phyloP scores from a whole-genome alignment of 1,140 invertebrate genomes.

The Trachelipus rathkii region DNA sequence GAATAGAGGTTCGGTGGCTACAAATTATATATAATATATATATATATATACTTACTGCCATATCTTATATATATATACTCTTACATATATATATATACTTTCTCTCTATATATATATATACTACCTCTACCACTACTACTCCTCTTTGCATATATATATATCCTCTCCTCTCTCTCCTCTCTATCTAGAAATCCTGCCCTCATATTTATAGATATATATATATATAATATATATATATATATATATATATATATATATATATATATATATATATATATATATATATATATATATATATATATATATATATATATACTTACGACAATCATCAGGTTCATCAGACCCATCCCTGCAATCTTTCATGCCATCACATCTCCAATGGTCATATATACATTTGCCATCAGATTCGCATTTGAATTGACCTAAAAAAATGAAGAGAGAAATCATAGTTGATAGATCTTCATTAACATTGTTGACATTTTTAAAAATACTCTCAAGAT shows the following conservation, averaged over 20 bases:
- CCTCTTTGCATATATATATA: too few species aligned
- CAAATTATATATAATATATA: too few species aligned
- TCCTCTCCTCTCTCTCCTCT: neutral
- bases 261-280: conserved; percentile 17
- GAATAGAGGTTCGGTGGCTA: too few species aligned
- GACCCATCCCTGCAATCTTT: conserved; percentile 89
- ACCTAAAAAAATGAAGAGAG: neutral
- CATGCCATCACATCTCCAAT: conserved; percentile 93
- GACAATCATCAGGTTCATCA: conserved; percentile 68
- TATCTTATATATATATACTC: too few species aligned
- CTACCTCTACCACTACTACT: too few species aligned
- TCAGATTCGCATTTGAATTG: conserved; percentile 49
- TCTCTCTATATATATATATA: too few species aligned
- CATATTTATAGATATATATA: neutral
- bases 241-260: neutral
- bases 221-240: neutral
- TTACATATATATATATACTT: too few species aligned
- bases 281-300: too few species aligned
- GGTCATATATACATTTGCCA: conserved; percentile 87
- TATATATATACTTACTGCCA: too few species aligned
- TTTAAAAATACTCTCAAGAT: too few species aligned
- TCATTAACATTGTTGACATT: too few species aligned
- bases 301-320: neutral
- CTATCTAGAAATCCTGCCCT: neutral
- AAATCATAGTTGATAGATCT: too few species aligned